Evolutionary conservation across 2,797 vertebrate species (phyloP).

Genomic region (Sebastiscus albofasciatus): DNA sequence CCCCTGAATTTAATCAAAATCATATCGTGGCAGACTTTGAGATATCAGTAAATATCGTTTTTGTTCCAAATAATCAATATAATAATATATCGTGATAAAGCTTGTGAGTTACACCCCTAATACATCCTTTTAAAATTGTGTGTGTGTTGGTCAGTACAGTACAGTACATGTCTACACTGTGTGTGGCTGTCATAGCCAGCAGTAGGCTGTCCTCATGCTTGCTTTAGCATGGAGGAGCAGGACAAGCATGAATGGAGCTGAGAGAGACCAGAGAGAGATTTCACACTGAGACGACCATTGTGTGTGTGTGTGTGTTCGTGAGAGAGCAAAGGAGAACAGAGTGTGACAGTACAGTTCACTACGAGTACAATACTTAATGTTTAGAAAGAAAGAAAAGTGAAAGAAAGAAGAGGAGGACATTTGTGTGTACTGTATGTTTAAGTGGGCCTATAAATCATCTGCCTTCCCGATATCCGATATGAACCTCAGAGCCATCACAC

Average conservation of each 20-base stretch:
- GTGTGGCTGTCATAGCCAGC: constrained; percentile 57
- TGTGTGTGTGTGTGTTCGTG: not conserved
- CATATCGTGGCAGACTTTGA: too few relatives aligned
- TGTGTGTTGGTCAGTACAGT: constrained; percentile 21
- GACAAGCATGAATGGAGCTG: constrained; percentile 62
- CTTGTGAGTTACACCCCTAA: too few relatives aligned
- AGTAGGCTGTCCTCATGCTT: constrained; percentile 68
- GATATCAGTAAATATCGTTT: too few relatives aligned
- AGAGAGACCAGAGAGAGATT: constrained; percentile 68
- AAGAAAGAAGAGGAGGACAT: not conserved
- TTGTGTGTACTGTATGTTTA: not conserved
- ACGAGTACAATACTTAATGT: constrained; percentile 4
- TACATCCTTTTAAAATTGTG: not conserved
- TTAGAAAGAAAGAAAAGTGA: not conserved
- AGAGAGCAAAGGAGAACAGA: not conserved
- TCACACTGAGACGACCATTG: constrained; percentile 53
- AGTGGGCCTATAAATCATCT: not conserved
- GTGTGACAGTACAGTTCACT: constrained; percentile 19
- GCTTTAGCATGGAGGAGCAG: constrained; percentile 73
- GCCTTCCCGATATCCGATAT: not conserved
- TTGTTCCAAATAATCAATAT: too few relatives aligned
- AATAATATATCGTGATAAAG: too few relatives aligned
- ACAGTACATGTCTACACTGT: not conserved
- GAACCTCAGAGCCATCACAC: not conserved
- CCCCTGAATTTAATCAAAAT: too few relatives aligned